These are phyloP conservation scores for Pluvianellus socialis DNA, from an alignment of 2,113 vertebrate genomes.

Conservation along the genomic window DNA sequence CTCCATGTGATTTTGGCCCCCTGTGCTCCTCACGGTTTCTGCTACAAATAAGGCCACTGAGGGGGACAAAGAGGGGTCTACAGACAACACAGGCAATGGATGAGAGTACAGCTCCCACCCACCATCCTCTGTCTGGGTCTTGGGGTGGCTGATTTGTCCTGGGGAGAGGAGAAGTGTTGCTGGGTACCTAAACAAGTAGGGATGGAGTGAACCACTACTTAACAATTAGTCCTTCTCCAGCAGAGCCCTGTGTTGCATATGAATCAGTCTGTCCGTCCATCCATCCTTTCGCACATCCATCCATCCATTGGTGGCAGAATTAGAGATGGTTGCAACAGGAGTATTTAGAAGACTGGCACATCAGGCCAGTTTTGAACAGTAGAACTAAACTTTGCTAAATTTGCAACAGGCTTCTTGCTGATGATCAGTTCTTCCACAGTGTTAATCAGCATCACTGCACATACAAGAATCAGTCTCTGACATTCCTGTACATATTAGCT, in stretches of 20 bases:
- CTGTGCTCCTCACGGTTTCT: neutral
- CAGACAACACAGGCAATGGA: neutral
- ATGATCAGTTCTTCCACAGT: neutral
- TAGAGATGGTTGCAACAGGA: neutral
- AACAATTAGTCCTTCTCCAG: neutral
- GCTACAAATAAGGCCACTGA: neutral
- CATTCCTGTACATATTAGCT: accelerated
- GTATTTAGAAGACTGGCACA: neutral
- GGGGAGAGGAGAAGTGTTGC: neutral
- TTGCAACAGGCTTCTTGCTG: neutral
- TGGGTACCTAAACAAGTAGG: neutral
- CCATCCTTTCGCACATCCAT: neutral
- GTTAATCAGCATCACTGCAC: neutral
- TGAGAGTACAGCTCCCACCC: neutral
- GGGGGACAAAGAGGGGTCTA: neutral
- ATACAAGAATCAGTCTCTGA: neutral
- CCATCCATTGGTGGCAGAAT: neutral
- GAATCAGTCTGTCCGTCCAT: neutral
- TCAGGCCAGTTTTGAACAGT: neutral
- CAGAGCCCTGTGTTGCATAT: neutral
- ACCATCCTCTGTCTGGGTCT: neutral
- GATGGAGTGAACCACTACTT: neutral
- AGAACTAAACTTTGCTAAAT: neutral
- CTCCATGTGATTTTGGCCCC: neutral
- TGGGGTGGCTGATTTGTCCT: neutral